Conservation (phyloP, 2,797 vertebrate genomes). For the Characodon lateralis region DNA sequence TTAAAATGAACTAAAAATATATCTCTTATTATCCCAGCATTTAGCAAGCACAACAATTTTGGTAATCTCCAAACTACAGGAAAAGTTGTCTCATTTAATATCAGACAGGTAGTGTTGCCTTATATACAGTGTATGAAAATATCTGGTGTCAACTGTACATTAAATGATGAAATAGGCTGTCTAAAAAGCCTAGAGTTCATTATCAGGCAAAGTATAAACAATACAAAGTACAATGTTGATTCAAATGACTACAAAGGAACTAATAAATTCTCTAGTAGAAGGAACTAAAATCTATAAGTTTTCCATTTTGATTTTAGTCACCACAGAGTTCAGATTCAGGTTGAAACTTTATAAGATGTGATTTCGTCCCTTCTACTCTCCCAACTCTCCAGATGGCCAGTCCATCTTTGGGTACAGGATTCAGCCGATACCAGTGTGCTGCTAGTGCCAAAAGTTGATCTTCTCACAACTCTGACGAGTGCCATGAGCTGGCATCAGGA, state of each 20-base stretch:
- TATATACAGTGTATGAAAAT: too few relatives aligned
- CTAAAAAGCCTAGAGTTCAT: not conserved
- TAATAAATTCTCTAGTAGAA: not conserved
- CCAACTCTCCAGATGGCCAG: conserved; percentile 62
- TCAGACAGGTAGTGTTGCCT: too few relatives aligned
- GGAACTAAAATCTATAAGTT: not conserved
- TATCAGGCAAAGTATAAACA: not conserved
- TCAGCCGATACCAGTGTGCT: conserved; percentile 33
- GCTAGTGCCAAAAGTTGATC: conserved; percentile 59
- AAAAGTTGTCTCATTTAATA: too few relatives aligned
- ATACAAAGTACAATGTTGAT: not conserved
- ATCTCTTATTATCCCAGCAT: too few relatives aligned
- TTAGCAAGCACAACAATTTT: too few relatives aligned
- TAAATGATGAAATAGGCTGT: not conserved
- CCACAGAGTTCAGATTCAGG: conserved; percentile 14
- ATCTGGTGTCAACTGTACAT: too few relatives aligned
- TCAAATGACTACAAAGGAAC: not conserved
- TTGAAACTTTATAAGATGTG: conserved; percentile 19
- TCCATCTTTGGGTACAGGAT: conserved; percentile 27
- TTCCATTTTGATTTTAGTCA: not conserved
- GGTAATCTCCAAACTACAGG: too few relatives aligned
- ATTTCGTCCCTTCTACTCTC: conserved; percentile 5
- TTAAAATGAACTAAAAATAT: too few relatives aligned
- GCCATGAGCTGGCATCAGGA: conserved; percentile 53
- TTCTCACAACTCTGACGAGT: conserved; percentile 26